Percentiles rank a stretch among this genome's conserved stretches.
These are phyloP conservation scores for Vidua macroura DNA, from an alignment of 2,113 vertebrate genomes.

Conservation along the genomic window DNA sequence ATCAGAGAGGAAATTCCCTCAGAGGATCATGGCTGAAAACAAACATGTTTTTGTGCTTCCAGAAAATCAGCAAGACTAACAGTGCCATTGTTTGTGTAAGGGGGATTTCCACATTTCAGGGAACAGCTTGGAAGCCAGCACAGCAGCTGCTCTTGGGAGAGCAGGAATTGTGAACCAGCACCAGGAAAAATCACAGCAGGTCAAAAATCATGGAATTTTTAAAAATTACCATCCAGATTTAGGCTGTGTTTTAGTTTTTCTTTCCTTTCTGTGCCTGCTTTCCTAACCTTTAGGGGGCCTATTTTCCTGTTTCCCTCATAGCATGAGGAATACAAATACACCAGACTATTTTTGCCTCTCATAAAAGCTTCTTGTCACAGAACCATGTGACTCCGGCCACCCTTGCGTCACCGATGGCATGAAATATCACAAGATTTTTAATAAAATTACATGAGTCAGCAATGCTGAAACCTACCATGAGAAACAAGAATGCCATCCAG, in stretches of 20 bases:
- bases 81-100: constrained; percentile 58
- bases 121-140: constrained; percentile 34
- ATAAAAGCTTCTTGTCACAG: background rate
- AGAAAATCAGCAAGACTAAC: constrained; percentile 62
- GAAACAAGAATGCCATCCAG: background rate
- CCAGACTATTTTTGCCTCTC: background rate
- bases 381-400: background rate
- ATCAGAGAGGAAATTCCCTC: constrained; percentile 73
- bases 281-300: background rate
- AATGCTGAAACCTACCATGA: background rate
- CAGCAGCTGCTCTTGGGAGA: background rate
- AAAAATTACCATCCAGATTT: background rate
- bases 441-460: background rate
- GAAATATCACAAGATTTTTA: constrained; percentile 8
- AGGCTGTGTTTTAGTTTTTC: background rate
- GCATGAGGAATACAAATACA: background rate
- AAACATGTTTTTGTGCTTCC: constrained; percentile 75
- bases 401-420: background rate
- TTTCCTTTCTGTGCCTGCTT: background rate
- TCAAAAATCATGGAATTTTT: background rate
- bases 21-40: constrained; percentile 70
- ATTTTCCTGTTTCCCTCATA: background rate
- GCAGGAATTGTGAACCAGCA: background rate
- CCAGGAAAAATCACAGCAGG: background rate
- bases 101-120: constrained; percentile 76